Conservation (phyloP, 2,888 invertebrate genomes). For the Gisinianus flammeolus region DNA sequence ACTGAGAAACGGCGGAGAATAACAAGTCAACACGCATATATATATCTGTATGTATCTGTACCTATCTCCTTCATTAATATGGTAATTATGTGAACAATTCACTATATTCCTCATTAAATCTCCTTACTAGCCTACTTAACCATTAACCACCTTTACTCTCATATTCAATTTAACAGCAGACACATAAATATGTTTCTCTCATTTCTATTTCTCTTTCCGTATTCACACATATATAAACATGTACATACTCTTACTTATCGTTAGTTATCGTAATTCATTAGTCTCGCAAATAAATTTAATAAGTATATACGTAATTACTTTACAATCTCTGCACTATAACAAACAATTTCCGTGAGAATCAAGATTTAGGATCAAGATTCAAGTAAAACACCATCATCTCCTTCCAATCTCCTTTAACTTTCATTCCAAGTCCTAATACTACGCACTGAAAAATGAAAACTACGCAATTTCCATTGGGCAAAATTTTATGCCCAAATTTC, state of each 20-base stretch:
- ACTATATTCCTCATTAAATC: constrained; percentile 11
- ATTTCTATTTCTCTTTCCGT: background rate
- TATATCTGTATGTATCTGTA: background rate
- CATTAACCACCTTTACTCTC: background rate
- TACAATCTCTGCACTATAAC: background rate
- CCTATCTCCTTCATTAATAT: constrained; percentile 4
- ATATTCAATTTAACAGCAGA: background rate
- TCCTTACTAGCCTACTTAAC: constrained; percentile 12
- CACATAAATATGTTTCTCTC: constrained; percentile 2
- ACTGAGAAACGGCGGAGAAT: background rate
- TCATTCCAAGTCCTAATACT: no score
- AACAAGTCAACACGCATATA: background rate
- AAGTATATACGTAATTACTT: background rate
- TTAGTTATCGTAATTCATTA: no score
- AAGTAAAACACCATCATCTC: no score
- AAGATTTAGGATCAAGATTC: no score
- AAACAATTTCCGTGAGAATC: no score
- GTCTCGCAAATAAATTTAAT: no score
- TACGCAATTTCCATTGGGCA: no score
- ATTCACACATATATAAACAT: no score
- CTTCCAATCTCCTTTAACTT: no score
- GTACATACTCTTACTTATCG: no score
- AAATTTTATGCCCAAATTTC: no score
- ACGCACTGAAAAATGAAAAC: no score
- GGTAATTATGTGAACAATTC: background rate